Evolutionary conservation across 2,797 vertebrate species (phyloP).

Genomic region (Sebastes steindachneri): DNA sequence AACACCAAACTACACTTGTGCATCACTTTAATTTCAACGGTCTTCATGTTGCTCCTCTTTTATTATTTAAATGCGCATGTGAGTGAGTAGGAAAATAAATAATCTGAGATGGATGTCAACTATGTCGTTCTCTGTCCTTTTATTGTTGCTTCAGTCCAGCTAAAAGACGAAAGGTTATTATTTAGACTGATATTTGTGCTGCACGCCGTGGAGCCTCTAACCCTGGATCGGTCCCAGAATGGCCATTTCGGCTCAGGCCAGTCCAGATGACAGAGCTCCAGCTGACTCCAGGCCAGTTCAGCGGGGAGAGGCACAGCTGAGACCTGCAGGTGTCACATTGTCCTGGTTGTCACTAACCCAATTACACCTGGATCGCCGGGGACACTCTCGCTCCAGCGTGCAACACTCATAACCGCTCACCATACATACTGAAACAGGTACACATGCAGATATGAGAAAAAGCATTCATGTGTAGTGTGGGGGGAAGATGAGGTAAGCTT

Average conservation of each 20-base stretch:
- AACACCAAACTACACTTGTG: not conserved
- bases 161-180: conserved; percentile 53
- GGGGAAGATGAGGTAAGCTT: conserved; percentile 41
- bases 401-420: conserved; percentile 26
- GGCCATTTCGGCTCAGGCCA: conserved; percentile 42
- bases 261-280: conserved; percentile 76
- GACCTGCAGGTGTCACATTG: conserved; percentile 80
- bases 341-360: conserved; percentile 82
- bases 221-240: conserved; percentile 62
- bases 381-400: conserved; percentile 26
- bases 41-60: not conserved
- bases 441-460: conserved; percentile 6
- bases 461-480: not conserved
- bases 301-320: conserved; percentile 73
- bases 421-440: conserved; percentile 10
- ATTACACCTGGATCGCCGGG: conserved; percentile 74
- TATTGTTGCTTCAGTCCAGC: conserved; percentile 10
- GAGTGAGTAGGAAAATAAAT: not conserved
- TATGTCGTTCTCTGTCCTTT: conserved; percentile 12
- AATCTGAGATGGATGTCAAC: conserved; percentile 2
- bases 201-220: conserved; percentile 37
- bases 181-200: conserved; percentile 55
- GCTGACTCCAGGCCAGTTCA: conserved; percentile 74
- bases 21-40: not conserved
- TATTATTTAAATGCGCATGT: not conserved